Evolutionary conservation across 1,140 invertebrate genomes (phyloP).

Genomic region (Rhyzopertha dominica): DNA sequence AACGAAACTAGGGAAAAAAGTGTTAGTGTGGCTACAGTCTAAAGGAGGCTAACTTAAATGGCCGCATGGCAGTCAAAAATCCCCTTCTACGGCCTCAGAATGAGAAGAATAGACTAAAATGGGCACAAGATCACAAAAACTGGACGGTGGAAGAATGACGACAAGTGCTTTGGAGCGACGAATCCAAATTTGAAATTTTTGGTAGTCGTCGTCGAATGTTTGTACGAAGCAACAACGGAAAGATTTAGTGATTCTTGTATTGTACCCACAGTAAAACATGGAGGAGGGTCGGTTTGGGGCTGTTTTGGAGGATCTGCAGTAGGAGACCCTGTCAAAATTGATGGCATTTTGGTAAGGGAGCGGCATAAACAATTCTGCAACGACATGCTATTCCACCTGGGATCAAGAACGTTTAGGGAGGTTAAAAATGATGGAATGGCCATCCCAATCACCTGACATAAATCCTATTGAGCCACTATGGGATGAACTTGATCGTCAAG

Average conservation of each 20-base stretch:
- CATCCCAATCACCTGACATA: constrained; percentile 39
- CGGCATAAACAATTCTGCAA: constrained; percentile 12
- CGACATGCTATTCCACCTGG: constrained; percentile 10
- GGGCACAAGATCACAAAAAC: constrained; percentile 20
- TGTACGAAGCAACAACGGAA: constrained; percentile 25
- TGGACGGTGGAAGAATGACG: constrained; percentile 23
- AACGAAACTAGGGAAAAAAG: constrained; percentile 4
- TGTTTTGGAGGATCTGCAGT: constrained; percentile 37
- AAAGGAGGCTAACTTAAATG: constrained; percentile 1
- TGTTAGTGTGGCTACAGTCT: constrained; percentile 1
- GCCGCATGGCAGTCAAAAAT: constrained; percentile 13
- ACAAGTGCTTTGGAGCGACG: constrained; percentile 26
- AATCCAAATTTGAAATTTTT: constrained; percentile 35
- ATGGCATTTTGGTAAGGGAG: constrained; percentile 30
- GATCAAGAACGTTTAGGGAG: constrained; percentile 8
- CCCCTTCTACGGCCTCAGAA: constrained; percentile 17
- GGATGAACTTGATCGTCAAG: constrained; percentile 30
- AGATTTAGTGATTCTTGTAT: constrained; percentile 21
- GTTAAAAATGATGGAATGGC: constrained; percentile 27
- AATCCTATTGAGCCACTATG: constrained; percentile 39
- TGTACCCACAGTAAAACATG: constrained; percentile 33
- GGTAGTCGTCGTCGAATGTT: constrained; percentile 17
- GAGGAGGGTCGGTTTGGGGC: constrained; percentile 35
- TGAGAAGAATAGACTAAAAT: constrained; percentile 26
- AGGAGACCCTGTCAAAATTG: no score